Evolutionary conservation across 2,888 invertebrate species (phyloP), one percentile per base, ranked within the genome.

Genomic region (Eurois occulta): DNA sequence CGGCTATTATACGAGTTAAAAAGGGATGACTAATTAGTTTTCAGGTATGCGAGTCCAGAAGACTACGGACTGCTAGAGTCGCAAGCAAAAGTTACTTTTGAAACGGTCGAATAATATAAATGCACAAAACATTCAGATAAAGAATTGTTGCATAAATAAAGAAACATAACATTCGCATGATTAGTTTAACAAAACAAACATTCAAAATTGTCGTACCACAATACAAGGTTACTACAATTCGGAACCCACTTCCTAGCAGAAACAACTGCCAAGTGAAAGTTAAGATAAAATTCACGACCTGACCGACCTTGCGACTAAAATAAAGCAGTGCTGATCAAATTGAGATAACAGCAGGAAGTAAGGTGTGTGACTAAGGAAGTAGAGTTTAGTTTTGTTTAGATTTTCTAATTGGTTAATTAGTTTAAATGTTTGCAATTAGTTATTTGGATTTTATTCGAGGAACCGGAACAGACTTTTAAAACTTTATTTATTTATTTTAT

Each of bases 231-330:
- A 62, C 38, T 67, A 35, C 18, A 41, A 68, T 71, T 73, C 75
- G 52, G 72, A 72, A 76, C 70, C 38, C 66, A 79, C 77, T 88
- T 81, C 88, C 86, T 80, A 32, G 32, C 71, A 75, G 70, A 62
- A 64, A 75, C 78, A 74, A 75, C 67, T 74, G 71, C 11, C 32
- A n/a, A 69, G 81, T 87, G 83, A 87, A 87, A 88, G 87, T 84
- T 41, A 62, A 69, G 28, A 48, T 52, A 18, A 71, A 67, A 80
- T 62, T 64, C 81, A 80, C 77, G 74, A 84, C 41, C 11, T 21
- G 8, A 74, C 1, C 58, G 73, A 78, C 87, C 89, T 87, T 85
- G 78, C 5, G 18, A 13, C 67, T 58, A 35, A 52, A 77, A 73
- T 69, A 69, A 52, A 48, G 21, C 38, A 66, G 60, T 64, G 65